Evolutionary conservation across 2,888 invertebrate genomes (phyloP).

Genomic region (Troilus luridus): DNA sequence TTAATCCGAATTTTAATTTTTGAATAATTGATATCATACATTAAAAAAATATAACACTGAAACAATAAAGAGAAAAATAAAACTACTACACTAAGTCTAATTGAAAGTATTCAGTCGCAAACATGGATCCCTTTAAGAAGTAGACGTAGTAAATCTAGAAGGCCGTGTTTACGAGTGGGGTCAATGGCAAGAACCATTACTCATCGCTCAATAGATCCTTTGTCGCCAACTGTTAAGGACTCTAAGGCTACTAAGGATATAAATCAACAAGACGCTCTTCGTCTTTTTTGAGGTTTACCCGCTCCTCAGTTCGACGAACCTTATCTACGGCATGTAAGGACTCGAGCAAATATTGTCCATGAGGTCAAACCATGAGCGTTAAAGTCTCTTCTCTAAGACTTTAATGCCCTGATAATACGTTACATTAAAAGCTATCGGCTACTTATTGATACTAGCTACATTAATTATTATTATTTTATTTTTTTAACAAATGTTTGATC

Average conservation of each 20-base stretch:
- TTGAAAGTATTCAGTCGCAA: neutral
- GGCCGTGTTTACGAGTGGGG: neutral
- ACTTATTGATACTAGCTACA: no score
- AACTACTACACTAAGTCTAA: neutral
- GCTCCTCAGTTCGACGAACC: neutral
- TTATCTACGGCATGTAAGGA: neutral
- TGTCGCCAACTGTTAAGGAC: neutral
- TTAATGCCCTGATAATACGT: neutral
- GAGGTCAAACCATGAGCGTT: neutral
- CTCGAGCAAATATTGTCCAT: neutral
- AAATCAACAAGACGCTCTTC: neutral
- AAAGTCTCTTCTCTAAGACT: neutral
- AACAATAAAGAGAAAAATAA: no score
- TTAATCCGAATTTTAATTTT: no score
- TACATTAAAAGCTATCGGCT: neutral
- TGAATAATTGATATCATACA: no score
- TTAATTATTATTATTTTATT: no score
- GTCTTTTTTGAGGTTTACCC: constrained; percentile 25
- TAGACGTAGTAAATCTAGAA: neutral
- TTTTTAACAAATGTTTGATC: neutral
- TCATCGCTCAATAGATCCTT: neutral
- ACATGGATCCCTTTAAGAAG: neutral
- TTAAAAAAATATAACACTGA: no score
- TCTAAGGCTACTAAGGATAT: neutral
- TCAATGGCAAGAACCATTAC: constrained; percentile 13